A percentile compares a stretch with the other conserved stretches of the same genome.
phyloP scores from a whole-genome alignment of 2,888 invertebrate genomes.

The Nematopogon swammerdamellus region DNA sequence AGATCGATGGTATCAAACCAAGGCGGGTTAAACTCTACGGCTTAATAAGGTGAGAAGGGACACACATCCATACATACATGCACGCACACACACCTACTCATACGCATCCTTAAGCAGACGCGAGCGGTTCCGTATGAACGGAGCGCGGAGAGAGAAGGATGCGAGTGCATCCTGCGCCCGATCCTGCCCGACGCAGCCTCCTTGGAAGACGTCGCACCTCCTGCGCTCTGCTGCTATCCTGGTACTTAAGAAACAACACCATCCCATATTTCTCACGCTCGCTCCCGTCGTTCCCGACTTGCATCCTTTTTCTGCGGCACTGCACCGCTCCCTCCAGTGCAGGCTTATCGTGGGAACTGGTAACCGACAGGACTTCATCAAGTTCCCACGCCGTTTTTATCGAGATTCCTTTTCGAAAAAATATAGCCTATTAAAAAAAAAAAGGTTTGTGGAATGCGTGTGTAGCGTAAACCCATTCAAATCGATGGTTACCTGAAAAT shows the following conservation, averaged over 20 bases:
- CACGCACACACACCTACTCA: too few relatives aligned
- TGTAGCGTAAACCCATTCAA: not conserved
- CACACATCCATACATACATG: too few relatives aligned
- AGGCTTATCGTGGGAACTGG: constrained; percentile 21
- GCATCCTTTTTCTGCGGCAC: constrained; percentile 31
- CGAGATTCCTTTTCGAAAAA: not conserved
- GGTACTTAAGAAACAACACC: constrained; percentile 33
- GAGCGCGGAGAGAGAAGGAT: too few relatives aligned
- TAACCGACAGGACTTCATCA: not conserved
- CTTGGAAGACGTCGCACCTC: constrained; percentile 11
- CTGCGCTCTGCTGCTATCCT: constrained; percentile 26
- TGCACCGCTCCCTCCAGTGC: constrained; percentile 22
- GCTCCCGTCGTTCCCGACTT: constrained; percentile 23
- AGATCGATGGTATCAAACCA: too few relatives aligned
- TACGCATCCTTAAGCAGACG: too few relatives aligned
- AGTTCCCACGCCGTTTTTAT: not conserved
- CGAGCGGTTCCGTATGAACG: too few relatives aligned
- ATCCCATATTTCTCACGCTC: constrained; percentile 52
- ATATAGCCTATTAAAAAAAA: not conserved
- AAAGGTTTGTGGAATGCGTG: not conserved
- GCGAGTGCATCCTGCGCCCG: too few relatives aligned
- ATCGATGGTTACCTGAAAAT: too few relatives aligned
- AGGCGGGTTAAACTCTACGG: too few relatives aligned
- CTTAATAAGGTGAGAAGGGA: too few relatives aligned
- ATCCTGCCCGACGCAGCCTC: not conserved